A percentile compares a stretch with the other conserved stretches of the same genome.
phyloP scores from a whole-genome alignment of 2,797 vertebrate species.

The Toxotes lorentzi region DNA sequence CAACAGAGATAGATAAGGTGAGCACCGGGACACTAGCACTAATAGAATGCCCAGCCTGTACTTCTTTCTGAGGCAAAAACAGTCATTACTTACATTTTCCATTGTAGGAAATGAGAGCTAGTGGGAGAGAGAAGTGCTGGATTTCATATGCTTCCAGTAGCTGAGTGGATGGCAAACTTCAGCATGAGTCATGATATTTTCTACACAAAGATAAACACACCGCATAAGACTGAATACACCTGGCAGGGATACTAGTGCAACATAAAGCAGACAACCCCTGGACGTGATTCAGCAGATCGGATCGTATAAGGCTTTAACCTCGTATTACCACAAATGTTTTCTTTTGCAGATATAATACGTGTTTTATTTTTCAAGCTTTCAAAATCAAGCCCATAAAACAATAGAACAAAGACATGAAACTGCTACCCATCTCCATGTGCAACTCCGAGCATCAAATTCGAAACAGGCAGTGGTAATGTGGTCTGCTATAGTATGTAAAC shows the following conservation, averaged over 20 bases:
- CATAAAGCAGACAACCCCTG: slow-evolving; percentile 5
- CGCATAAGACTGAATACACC: neutral
- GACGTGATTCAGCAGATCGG: neutral
- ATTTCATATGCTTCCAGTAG: slow-evolving; percentile 3
- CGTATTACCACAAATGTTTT: neutral
- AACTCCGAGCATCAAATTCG: neutral
- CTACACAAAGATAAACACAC: slow-evolving; percentile 23
- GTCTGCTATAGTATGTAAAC: neutral
- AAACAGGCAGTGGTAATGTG: slow-evolving; percentile 8
- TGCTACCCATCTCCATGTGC: slow-evolving; percentile 5
- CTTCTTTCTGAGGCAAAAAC: neutral
- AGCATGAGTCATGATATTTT: slow-evolving; percentile 27
- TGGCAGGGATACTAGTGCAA: neutral
- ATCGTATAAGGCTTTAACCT: slow-evolving; percentile 4
- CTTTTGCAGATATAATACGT: neutral
- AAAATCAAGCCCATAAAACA: neutral
- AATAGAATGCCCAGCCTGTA: neutral
- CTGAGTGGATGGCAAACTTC: slow-evolving; percentile 10
- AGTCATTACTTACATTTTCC: neutral
- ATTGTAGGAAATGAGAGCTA: neutral
- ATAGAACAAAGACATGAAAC: neutral
- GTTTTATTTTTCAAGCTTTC: neutral
- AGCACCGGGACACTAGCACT: neutral
- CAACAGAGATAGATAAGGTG: slow-evolving; percentile 1
- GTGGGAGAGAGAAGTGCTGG: neutral